Base-by-base conservation (phyloP, 2,797 vertebrate genomes). In the Pteropus rufus region DNA sequence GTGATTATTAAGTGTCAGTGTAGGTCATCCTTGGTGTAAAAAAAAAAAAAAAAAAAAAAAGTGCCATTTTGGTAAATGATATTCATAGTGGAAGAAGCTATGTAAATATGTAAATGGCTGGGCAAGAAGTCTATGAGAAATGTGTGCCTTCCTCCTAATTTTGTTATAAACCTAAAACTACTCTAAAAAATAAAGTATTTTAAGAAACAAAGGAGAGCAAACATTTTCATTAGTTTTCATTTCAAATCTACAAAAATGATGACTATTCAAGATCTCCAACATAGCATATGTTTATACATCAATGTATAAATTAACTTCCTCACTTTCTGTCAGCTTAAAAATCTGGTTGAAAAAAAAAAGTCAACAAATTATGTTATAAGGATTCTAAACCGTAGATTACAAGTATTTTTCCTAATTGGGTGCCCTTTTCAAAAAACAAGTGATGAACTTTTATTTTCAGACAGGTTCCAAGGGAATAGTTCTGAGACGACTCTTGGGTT, bases 361-460 rank as follows among this genome's bases (percentile, higher is more conserved):
- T 54, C 21, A 69, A 56, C 19, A 21, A 39, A 77, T 82, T 41
- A 70, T 23, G 12, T 75, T 76, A 11, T 8, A 34, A 92, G 36
- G 14, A 58, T 79, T 67, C 64, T 0, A 54, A 82, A 60, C 29
- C 79, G 16, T 15, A 77, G 58, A 14, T 26, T 24, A 34, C 4
- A 60, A 9, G 31, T 9, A 0, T 62, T 84, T 62, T 70, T 70
- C 44, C 52, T 58, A 29, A 5, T 39, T 85, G 52, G 46, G 18
- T 29, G 23, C 12, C 56, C n/a, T 89, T 95, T 89, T 36, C 16
- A 83, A 73, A 95, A 94, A 65, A 82, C 46, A 89, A 86, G 60
- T 75, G 84, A 52, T 93, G 90, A 89, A 77, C 64, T 92, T 93
- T 69, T 95, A 44, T 92, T 96, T 84, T 41, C 79, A 91, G 77